Evolutionary conservation across 2,888 invertebrate species (phyloP), one percentile per base, ranked within the genome.

Genomic region (Microchrysa polita): DNA sequence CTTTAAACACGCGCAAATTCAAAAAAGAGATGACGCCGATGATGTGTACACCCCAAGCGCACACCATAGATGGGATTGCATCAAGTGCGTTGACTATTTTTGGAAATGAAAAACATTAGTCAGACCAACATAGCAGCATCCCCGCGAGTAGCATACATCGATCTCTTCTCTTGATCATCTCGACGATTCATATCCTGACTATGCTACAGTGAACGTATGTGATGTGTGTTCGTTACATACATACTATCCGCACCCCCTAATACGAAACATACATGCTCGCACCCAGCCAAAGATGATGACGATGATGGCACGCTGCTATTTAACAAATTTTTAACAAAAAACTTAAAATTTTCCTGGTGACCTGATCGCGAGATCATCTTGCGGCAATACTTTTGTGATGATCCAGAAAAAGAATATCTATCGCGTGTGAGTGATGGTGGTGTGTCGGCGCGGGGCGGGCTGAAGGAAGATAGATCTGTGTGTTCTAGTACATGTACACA

Each of bases 51-150:
- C n/a, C 40, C 1, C n/a, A 48, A n/a, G n/a, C n/a, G 40, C 16
- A 23, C 27, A 40, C 22, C 10, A 40, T n/a, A 14, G 10, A 2
- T n/a, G 61, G 10, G 61, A 34, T 61, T n/a, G 34, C 61, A 40
- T 61, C 22, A 44, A 48, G 65, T 65, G n/a, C n/a, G 20, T 48
- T 44, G 48, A 48, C 48, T 65, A 65, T 65, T 65, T 65, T 65
- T 65, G 65, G 65, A 65, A 65, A 44, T 40, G n/a, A 5, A 48
- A 48, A 18, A 65, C 48, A 48, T 44, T 65, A 48, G 48, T 65
- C 44, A 14, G 65, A 48, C 44, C 20, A n/a, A n/a, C n/a, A n/a
- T n/a, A n/a, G n/a, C 48, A 34, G 42, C 16, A 22, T 48, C 22
- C 22, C 20, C 27, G 27, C 27, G 27, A 34, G 27, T 34, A 34